Conservation (phyloP, 2,797 vertebrate genomes). For the Heliangelus exortis region DNA sequence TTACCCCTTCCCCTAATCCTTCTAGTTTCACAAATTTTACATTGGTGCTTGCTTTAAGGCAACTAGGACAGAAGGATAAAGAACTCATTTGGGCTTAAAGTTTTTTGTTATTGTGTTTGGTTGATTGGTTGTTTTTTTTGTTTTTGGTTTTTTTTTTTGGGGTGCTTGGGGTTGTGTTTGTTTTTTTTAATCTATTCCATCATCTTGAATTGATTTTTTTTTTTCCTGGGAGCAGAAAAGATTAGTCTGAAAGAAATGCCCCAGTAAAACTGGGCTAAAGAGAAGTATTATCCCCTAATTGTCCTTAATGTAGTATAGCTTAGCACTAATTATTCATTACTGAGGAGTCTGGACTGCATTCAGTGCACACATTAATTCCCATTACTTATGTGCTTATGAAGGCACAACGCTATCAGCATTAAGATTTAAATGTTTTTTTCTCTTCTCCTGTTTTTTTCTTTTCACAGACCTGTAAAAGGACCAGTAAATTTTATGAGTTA, state of each 20-base stretch:
- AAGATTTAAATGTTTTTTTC: not conserved
- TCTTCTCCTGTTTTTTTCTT: not conserved
- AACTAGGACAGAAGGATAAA: not conserved
- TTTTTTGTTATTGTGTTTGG: not conserved
- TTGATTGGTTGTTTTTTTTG: too few relatives aligned
- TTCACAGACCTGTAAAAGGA: not conserved
- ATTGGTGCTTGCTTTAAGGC: not conserved
- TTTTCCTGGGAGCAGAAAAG: not conserved
- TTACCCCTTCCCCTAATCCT: not conserved
- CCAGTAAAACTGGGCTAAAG: not conserved
- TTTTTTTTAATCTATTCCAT: not conserved
- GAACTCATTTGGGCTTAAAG: not conserved
- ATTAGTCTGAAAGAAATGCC: not conserved
- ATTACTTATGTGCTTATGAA: not conserved
- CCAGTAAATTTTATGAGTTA: not conserved
- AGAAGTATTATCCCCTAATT: not conserved
- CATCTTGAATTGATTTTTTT: not conserved
- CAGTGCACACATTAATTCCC: not conserved
- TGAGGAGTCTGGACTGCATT: not conserved
- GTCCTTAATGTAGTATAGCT: not conserved
- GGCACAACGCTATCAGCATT: not conserved
- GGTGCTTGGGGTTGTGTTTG: too few relatives aligned
- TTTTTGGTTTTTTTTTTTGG: not conserved
- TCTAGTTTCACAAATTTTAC: not conserved
- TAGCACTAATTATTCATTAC: conserved; percentile 8